Conservation (phyloP, 2,113 vertebrate genomes). For the Mus spicilegus region DNA sequence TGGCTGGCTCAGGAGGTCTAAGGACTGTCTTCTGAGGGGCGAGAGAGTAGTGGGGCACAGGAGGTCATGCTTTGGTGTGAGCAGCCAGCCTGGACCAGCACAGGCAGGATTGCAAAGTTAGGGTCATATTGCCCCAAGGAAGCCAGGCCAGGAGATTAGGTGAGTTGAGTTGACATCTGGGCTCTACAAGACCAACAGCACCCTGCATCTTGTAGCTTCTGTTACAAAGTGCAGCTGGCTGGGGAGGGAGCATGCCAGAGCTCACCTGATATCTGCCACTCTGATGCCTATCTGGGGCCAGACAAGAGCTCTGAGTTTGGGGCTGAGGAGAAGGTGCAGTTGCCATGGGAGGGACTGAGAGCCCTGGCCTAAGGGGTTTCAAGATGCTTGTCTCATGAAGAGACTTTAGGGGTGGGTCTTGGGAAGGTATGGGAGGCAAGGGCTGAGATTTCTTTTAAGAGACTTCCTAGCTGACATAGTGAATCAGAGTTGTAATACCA, state of each 20-base stretch:
- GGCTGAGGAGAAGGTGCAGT: not conserved
- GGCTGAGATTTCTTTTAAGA: not conserved
- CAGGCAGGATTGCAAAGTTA: not conserved
- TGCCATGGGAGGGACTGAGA: not conserved
- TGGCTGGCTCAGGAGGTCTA: not conserved
- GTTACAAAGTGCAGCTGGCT: no score
- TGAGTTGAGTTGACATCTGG: not conserved
- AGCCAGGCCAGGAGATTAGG: not conserved
- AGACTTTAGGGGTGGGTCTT: not conserved
- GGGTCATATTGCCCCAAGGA: not conserved
- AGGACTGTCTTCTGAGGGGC: not conserved
- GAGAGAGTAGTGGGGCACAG: not conserved
- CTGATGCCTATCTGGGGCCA: no score
- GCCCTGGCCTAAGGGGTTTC: not conserved
- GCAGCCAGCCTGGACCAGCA: not conserved
- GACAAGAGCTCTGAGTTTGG: not conserved
- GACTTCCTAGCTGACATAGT: not conserved
- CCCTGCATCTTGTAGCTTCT: not conserved
- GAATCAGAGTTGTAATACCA: not conserved
- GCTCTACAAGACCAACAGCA: not conserved
- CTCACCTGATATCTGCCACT: no score
- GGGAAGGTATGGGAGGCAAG: not conserved
- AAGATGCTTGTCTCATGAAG: no score
- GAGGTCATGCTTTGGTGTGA: not conserved
- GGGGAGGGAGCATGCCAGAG: not conserved